Evolutionary conservation across 2,888 invertebrate species (phyloP), one percentile per base, ranked within the genome.

Genomic region (Sthenelais limicola): DNA sequence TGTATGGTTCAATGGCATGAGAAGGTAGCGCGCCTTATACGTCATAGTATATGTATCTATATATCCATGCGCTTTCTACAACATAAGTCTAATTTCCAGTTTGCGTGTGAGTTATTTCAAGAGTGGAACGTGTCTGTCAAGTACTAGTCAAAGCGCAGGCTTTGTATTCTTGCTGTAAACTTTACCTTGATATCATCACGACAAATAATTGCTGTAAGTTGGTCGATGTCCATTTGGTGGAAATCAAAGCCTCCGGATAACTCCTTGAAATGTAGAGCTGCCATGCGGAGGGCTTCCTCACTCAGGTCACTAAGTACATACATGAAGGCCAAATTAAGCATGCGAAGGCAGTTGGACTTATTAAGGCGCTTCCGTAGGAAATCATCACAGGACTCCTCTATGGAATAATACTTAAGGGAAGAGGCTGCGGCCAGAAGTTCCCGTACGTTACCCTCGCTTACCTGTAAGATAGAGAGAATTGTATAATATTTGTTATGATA

Each of bases 381-480:
- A 7, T 78, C 76, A 32, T 80, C 81, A 67, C 82, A 82, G 0
- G 79, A 80, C 30, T 81, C 80, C 26, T 81, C 74, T 18, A 82
- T 74, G 7, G 77, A 58, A 32, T 76, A 80, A 72, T 81, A 79
- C 7, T 79, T 80, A 0, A 83, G 68, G 12, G 69, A 58, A 12
- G 75, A 33, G 0, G 81, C 78, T 7, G 81, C 78, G 9, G 73
- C 56, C n/a, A 83, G 67, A 1, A 82, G 67, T 18, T 80, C 79
- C 32, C 77, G 77, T 0, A 82, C 78, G 52, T 79, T 81, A 1
- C 54, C 66, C 2, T 79, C 80, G 18, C 78, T 78, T 0, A 83
- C 66, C 62, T 75, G 30, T n/a, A 51, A 43, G 7, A 52, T 24
- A 15, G 30, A 52, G 52, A 9, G n/a, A n/a, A n/a, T n/a, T n/a